Conservation (phyloP, 2,888 invertebrate genomes). For the Scaeva pyrastri region DNA sequence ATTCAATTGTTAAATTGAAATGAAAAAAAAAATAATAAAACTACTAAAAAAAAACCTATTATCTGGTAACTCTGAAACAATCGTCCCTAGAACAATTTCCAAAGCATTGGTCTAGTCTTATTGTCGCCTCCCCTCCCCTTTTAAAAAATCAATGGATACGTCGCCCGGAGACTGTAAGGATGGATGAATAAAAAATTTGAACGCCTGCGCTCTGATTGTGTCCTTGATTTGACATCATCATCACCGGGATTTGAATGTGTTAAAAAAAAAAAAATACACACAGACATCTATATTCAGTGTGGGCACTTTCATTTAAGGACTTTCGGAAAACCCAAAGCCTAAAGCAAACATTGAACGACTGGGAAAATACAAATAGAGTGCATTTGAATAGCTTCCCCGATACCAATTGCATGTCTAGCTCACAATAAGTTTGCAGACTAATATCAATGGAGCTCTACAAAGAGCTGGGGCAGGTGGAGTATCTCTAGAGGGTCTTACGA, state of each 20-base stretch:
- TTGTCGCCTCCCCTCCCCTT: neutral
- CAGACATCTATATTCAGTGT: neutral
- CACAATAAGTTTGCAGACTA: neutral
- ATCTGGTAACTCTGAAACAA: conserved; percentile 21
- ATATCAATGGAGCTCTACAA: neutral
- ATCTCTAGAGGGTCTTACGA: neutral
- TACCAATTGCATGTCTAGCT: conserved; percentile 10
- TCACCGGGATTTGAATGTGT: conserved; percentile 25
- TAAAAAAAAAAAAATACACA: neutral
- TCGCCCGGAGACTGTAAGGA: conserved; percentile 15
- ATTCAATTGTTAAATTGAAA: neutral
- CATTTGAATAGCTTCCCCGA: neutral
- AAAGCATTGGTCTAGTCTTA: conserved; percentile 65
- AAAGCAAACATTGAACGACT: conserved; percentile 46
- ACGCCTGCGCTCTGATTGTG: conserved; percentile 54
- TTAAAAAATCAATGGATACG: conserved; percentile 44
- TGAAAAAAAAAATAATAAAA: neutral
- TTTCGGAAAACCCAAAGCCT: conserved; percentile 1
- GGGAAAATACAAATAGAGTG: conserved; percentile 47
- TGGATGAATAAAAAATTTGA: conserved; percentile 3
- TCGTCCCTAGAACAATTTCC: conserved; percentile 43
- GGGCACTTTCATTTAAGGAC: neutral
- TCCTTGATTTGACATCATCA: conserved; percentile 70
- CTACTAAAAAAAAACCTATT: neutral
- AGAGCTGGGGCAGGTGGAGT: neutral